phyloP scores from a whole-genome alignment of 2,113 vertebrate genomes.

The Rutilus rutilus region DNA sequence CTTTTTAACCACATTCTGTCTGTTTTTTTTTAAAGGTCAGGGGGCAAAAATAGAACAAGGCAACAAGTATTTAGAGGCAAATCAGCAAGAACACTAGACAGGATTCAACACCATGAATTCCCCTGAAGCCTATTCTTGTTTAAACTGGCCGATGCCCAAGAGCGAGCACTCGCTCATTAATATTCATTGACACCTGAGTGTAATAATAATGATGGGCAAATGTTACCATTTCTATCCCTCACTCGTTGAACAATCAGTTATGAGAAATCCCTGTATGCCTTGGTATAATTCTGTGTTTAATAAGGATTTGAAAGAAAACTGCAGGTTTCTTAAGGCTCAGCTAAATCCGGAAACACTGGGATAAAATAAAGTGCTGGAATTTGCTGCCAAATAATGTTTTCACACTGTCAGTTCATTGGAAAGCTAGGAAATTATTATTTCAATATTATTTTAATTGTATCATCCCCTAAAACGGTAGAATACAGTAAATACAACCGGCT shows the following conservation, averaged over 20 bases:
- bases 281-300: conserved; percentile 3
- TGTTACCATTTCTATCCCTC: conserved; percentile 28
- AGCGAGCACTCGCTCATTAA: conserved; percentile 37
- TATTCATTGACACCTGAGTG: conserved; percentile 42
- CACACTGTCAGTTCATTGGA: not conserved
- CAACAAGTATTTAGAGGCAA: conserved; percentile 18
- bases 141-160: conserved; percentile 40
- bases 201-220: conserved; percentile 40
- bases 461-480: not conserved
- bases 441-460: not conserved
- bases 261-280: not conserved
- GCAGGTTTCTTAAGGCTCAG: not conserved
- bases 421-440: not conserved
- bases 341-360: not conserved
- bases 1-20: conserved; percentile 8
- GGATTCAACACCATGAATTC: conserved; percentile 34
- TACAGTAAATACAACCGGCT: not conserved
- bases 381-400: not conserved
- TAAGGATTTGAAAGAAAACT: conserved; percentile 1
- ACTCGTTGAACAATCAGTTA: conserved; percentile 13
- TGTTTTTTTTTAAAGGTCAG: not conserved
- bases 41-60: conserved; percentile 12
- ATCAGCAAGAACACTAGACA: conserved; percentile 23
- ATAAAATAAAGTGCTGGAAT: not conserved
- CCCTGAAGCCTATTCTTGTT: conserved; percentile 33